Evolutionary conservation across 1,140 invertebrate species (phyloP).

Genomic region (Leptinotarsa defecta): DNA sequence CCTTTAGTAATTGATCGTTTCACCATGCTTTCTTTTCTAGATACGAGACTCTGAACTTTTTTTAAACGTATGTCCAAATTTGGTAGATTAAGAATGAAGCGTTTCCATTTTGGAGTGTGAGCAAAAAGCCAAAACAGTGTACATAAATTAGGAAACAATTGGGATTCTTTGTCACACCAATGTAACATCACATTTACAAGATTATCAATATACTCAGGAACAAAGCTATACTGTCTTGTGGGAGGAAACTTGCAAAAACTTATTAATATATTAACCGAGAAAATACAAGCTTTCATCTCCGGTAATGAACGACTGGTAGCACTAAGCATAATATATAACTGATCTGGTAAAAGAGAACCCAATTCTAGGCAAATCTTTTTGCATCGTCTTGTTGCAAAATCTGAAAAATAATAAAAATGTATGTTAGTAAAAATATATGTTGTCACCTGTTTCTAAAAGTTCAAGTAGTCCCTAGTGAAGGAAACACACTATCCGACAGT

Average conservation of each 20-base stretch:
- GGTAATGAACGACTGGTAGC: slow-evolving; percentile 61
- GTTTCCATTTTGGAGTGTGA: slow-evolving; percentile 43
- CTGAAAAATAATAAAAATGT: slow-evolving; percentile 53
- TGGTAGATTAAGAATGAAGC: slow-evolving; percentile 40
- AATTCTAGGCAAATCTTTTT: slow-evolving; percentile 56
- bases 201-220: slow-evolving; percentile 51
- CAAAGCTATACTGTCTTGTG: slow-evolving; percentile 42
- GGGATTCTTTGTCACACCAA: slow-evolving; percentile 67
- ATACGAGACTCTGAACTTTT: slow-evolving; percentile 43
- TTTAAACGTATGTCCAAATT: slow-evolving; percentile 41
- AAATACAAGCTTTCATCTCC: slow-evolving; percentile 59
- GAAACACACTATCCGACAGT: no score
- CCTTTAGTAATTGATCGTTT: slow-evolving; percentile 26
- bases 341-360: slow-evolving; percentile 52
- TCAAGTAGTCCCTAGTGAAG: neutral
- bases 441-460: neutral
- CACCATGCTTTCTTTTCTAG: slow-evolving; percentile 50
- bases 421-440: slow-evolving; percentile 12
- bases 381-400: slow-evolving; percentile 60
- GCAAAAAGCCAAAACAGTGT: slow-evolving; percentile 69
- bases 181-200: slow-evolving; percentile 62
- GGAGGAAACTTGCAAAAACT: slow-evolving; percentile 58
- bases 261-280: slow-evolving; percentile 59
- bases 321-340: slow-evolving; percentile 58
- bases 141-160: slow-evolving; percentile 64